Base-by-base conservation (phyloP, 92 coral and sea anemone species). In the Porites rus region DNA sequence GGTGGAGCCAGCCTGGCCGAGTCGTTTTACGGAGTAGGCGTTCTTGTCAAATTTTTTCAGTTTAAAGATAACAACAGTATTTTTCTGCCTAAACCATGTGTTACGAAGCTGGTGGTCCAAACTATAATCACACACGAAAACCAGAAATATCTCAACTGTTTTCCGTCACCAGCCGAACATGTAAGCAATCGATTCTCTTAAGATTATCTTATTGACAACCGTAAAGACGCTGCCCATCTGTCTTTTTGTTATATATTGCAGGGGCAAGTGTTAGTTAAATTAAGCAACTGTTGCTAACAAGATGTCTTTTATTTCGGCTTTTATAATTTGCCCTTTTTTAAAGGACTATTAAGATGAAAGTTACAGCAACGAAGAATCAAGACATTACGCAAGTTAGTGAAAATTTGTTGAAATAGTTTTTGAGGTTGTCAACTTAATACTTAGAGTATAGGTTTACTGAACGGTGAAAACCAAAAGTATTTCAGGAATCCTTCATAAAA, bases 61-160 rank as follows among this genome's bases (percentile, higher is more conserved):
- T 76, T 14, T 31, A 51, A 3, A 59, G 80, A 76, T 76, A 76
- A 76, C 31, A 58, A 7, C 24, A 11, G 16, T 10, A 62, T 1
- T 16, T 18, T 62, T 18, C 67, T 17, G 51, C 31, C 6, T 11
- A 19, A 66, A 38, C 62, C 71, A 62, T 62, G 82, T 78, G 70
- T 10, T 64, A 18, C 82, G 21, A 61, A 64, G 83, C 83, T 79
- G 83, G 83, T 79, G 83, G 83, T 79, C 83, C 22, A 20, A 79
- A 79, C 69, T 3, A 13, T 59, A 13, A 46, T 64, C 61, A 24
- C 43, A 60, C 83, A 46, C 46, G 58, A 79, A 65, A 79, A 64
- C 60, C 73, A 53, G 38, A 65, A 60, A 79, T 64, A 79, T 61
- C 73, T 78, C 63, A 79, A 64, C 73, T 79, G 18, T 76, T 19